phyloP scores from a whole-genome alignment of 2,888 invertebrate genomes.

The Pegoplata infirma region DNA sequence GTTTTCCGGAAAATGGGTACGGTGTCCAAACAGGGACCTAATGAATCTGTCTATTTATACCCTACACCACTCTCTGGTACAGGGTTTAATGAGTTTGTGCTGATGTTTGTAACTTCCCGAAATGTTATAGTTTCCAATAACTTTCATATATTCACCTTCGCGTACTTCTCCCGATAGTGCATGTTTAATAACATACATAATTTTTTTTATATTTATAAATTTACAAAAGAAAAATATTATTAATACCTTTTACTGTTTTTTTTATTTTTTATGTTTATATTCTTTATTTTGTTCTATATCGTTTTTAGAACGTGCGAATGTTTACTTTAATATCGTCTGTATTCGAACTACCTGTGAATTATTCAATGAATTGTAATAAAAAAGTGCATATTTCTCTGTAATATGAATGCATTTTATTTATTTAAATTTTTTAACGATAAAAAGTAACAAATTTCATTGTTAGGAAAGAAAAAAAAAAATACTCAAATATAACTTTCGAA shows the following conservation, averaged over 20 bases:
- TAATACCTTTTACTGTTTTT: not conserved
- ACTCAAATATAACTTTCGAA: no score
- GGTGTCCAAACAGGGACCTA: no score
- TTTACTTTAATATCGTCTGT: not conserved
- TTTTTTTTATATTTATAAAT: no score
- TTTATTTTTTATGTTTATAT: not conserved
- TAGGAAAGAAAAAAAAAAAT: no score
- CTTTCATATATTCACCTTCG: not conserved
- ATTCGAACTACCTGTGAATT: no score
- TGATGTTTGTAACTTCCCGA: no score
- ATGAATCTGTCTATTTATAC: no score
- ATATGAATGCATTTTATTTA: not conserved
- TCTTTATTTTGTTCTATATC: constrained; percentile 37
- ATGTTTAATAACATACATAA: not conserved
- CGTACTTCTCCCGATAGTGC: not conserved
- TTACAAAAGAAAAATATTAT: no score
- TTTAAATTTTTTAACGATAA: not conserved
- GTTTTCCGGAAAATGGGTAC: no score
- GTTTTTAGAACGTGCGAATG: constrained; percentile 54
- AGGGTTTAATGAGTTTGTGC: no score
- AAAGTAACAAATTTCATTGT: not conserved
- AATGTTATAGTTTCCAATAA: no score
- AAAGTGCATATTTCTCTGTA: not conserved
- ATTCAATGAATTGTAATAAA: not conserved
- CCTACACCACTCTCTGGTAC: no score